phyloP scores from a whole-genome alignment of 2,797 vertebrate species.

The Typhlichthys eigenmanni region DNA sequence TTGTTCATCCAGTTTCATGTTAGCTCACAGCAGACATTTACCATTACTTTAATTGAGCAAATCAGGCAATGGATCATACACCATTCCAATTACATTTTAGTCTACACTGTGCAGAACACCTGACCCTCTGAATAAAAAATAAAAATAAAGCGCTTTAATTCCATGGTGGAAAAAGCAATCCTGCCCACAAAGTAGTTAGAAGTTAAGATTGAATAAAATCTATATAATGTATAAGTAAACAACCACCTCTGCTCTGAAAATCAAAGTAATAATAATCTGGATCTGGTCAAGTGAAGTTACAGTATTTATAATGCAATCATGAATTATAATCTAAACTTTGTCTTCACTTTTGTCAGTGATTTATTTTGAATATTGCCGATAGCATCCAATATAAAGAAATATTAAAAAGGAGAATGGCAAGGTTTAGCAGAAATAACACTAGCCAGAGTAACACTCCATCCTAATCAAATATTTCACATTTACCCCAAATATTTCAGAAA shows the following conservation, averaged over 20 bases:
- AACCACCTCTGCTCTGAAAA: neutral
- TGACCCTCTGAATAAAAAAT: neutral
- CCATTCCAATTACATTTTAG: neutral
- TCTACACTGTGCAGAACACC: neutral
- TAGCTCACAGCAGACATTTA: slow-evolving; percentile 4
- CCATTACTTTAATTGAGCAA: neutral
- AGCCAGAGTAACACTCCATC: neutral
- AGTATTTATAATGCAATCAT: slow-evolving; percentile 41
- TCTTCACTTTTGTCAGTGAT: too few relatives aligned
- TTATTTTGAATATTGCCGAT: too few relatives aligned
- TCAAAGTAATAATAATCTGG: slow-evolving; percentile 9
- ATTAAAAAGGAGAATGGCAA: too few relatives aligned
- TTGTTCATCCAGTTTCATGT: slow-evolving; percentile 11
- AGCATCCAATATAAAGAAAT: too few relatives aligned
- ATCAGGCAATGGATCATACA: neutral
- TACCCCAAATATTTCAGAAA: too few relatives aligned
- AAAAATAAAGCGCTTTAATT: neutral
- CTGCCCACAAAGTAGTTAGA: slow-evolving; percentile 7
- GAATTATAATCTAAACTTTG: too few relatives aligned
- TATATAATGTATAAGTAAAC: neutral
- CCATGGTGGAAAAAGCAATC: neutral
- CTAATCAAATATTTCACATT: neutral
- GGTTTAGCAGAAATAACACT: neutral
- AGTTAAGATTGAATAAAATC: neutral
- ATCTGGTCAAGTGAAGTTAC: slow-evolving; percentile 18